Evolutionary conservation across 1,140 invertebrate species (phyloP).

Genomic region (Dendrolimus punctatus): DNA sequence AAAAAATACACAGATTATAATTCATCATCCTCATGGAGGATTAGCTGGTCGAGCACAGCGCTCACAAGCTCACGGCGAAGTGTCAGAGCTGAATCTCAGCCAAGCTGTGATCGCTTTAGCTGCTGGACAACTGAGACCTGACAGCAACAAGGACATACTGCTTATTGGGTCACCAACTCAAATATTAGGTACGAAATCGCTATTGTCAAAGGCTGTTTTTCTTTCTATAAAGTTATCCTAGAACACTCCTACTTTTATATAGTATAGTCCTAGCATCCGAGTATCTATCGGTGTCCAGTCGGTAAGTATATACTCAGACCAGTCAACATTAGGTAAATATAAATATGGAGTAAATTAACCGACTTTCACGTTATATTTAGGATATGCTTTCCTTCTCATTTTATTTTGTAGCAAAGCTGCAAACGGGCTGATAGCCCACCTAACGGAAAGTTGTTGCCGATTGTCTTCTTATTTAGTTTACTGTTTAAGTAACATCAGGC

Average conservation of each 20-base stretch:
- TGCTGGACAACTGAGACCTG: constrained; percentile 77
- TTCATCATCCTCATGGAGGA: constrained; percentile 82
- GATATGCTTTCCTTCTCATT: no score
- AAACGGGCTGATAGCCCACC: no score
- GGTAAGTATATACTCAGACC: no score
- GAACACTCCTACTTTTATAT: background rate
- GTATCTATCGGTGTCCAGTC: no score
- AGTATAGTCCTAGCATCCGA: no score
- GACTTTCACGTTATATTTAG: no score
- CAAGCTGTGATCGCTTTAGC: constrained; percentile 82
- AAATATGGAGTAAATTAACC: no score
- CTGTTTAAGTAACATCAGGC: no score
- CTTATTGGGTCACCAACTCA: constrained; percentile 89
- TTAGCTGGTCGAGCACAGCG: constrained; percentile 73
- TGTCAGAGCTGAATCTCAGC: constrained; percentile 86
- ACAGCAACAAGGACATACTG: constrained; percentile 83
- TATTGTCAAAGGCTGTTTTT: constrained; percentile 9
- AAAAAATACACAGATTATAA: constrained; percentile 78
- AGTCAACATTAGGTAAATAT: no score
- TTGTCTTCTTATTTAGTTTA: no score
- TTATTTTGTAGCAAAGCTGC: no score
- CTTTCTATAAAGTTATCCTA: background rate
- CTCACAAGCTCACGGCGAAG: constrained; percentile 76
- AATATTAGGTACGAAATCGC: constrained; percentile 74
- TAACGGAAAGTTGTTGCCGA: no score